Evolutionary conservation across 2,797 vertebrate genomes (phyloP).

Genomic region (Thripadectes ignobilis): DNA sequence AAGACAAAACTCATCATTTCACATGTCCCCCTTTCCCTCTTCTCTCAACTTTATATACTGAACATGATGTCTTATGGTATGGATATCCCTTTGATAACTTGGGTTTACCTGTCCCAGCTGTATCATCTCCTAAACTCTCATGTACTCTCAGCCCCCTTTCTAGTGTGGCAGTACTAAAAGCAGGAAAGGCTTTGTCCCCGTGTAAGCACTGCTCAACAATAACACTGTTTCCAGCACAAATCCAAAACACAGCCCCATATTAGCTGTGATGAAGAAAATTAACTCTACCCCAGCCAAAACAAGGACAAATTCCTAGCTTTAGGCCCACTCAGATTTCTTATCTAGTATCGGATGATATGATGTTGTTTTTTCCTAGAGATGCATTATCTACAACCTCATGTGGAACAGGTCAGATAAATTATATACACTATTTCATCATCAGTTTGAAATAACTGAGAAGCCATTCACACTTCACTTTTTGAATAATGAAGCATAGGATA

Average conservation of each 20-base stretch:
- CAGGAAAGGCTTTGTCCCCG: background rate
- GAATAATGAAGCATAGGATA: background rate
- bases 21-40: background rate
- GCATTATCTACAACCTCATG: background rate
- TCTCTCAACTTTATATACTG: background rate
- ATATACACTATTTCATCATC: background rate
- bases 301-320: background rate
- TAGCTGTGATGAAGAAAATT: background rate
- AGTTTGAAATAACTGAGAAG: background rate
- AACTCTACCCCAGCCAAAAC: background rate
- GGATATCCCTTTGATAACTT: background rate
- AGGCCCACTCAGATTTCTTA: background rate
- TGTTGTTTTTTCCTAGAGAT: background rate
- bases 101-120: background rate
- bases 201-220: background rate
- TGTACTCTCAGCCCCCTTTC: no score
- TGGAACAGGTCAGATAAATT: background rate
- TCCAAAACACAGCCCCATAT: background rate
- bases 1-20: no score
- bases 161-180: background rate
- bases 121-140: background rate
- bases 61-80: accelerated
- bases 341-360: background rate
- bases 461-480: background rate
- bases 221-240: background rate